Base-by-base conservation (phyloP, 2,888 invertebrate species). In the Phalera bucephala region DNA sequence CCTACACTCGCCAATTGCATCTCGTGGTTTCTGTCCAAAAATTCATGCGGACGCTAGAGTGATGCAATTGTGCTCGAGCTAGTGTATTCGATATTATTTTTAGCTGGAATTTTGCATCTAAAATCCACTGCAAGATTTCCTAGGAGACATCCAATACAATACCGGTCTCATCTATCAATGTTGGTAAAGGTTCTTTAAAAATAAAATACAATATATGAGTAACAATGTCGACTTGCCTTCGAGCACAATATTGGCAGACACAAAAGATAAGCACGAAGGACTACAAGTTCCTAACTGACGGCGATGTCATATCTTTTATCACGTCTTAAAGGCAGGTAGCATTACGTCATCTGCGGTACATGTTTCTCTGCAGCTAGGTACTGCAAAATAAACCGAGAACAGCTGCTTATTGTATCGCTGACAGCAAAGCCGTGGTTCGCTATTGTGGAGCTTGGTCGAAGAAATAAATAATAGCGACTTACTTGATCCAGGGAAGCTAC, bases 381-480 rank as follows among this genome's bases (percentile, higher is more conserved):
- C n/a, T 52, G 68, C 68, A 77, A 76, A 80, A 77, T 80, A 78
- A 75, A 76, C 74, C 66, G 58, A 66, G 68, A 72, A 64, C 73
- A 76, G 78, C 77, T 82, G 79, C 78, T 81, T 81, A 85, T 86
- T 87, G 81, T 85, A 86, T 78, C 69, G 71, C 72, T 79, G 85
- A 80, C 83, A 77, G 80, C 72, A 77, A 82, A 84, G 81, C 80
- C 72, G 64, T 69, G 70, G 74, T 74, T 64, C 74, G 58, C 80
- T 54, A 82, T 87, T 87, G 85, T 88, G 50, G 52, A 59, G 72
- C 70, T 72, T 53, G 65, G 76, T 64, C 61, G 55, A 70, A 80
- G 81, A 80, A 82, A 83, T 82, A 87, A 61, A 72, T 85, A 86
- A 88, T 78, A 81, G 80, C 82, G 75, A 75, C 82, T 87, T 86